A percentile compares a stretch with the other conserved stretches of the same genome.
phyloP scores from a whole-genome alignment of 2,797 vertebrate genomes.

The Danio kyathit region DNA sequence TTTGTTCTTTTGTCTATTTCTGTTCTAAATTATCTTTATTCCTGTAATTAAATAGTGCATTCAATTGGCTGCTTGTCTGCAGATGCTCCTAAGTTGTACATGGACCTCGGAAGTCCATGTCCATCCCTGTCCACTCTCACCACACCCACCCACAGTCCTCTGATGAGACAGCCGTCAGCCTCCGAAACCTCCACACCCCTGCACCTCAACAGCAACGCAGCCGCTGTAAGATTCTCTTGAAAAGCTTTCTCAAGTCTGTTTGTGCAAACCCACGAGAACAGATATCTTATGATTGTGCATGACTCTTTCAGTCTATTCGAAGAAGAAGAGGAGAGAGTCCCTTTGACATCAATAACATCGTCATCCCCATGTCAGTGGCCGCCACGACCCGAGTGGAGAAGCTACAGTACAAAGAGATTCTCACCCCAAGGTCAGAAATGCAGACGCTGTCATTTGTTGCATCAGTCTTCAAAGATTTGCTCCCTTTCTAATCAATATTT shows the following conservation, averaged over 20 bases:
- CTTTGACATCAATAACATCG: constrained; percentile 91
- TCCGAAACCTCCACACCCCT: constrained; percentile 77
- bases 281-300: constrained; percentile 1
- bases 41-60: not conserved
- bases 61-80: not conserved
- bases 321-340: constrained; percentile 86
- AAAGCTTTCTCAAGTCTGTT: not conserved
- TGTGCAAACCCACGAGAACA: not conserved
- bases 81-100: constrained; percentile 76
- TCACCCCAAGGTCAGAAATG: constrained; percentile 83
- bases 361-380: constrained; percentile 91
- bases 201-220: constrained; percentile 64
- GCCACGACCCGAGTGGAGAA: constrained; percentile 89
- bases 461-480: not conserved
- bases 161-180: constrained; percentile 81
- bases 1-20: not conserved
- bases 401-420: constrained; percentile 90
- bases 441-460: not conserved
- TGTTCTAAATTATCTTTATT: not conserved
- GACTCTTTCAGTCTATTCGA: constrained; percentile 72
- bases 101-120: constrained; percentile 77
- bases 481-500: not conserved
- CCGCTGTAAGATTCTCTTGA: constrained; percentile 71
- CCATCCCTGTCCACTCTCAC: constrained; percentile 64
- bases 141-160: constrained; percentile 76